Base-by-base conservation (phyloP, 1,140 invertebrate genomes). In the Cephus cinctus region DNA sequence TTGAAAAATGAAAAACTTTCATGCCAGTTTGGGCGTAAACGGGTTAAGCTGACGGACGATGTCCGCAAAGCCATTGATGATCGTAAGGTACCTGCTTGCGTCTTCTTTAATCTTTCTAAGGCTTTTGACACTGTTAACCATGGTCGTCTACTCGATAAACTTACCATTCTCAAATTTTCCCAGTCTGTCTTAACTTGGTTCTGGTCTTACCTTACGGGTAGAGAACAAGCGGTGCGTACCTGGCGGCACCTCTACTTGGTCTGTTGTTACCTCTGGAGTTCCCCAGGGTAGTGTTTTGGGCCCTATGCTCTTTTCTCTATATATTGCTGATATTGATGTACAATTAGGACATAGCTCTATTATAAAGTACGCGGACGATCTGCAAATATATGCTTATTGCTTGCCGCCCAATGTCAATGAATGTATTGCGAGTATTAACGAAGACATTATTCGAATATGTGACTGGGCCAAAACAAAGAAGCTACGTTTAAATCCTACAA, bases 351-450 rank as follows among this genome's bases (percentile, higher is more conserved):
- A 27, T n/a, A 8, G 25, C 25, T 27, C 25, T 6, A 27, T 27
- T n/a, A n/a, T 27, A 8, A 27, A 27, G n/a, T 36, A 36, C 3
- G 34, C 34, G 34, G 34, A 36, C 15, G 34, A 36, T 5, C 34
- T 36, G 8, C 34, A 5, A 5, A 36, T 36, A 2, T 36, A 9
- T 18, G 12, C 2, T 3, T 18, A 36, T 18, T 11, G 11, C 15
- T 18, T 8, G 5, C 5, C 34, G 8, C 8, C 11, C 5, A 0
- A 5, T 5, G 16, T 35, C n/a, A 16, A 35, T n/a, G 25, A 27
- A 27, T 27, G 25, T n/a, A n/a, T 27, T n/a, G 25, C 25, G 6
- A 6, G 25, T 27, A 27, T 27, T 27, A 27, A 27, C n/a, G 25
- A 27, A n/a, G 25, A 27, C n/a, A 27, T 27, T 27, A n/a, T n/a